Conservation (phyloP, 2,797 vertebrate species). For the Neoniphon sammara region DNA sequence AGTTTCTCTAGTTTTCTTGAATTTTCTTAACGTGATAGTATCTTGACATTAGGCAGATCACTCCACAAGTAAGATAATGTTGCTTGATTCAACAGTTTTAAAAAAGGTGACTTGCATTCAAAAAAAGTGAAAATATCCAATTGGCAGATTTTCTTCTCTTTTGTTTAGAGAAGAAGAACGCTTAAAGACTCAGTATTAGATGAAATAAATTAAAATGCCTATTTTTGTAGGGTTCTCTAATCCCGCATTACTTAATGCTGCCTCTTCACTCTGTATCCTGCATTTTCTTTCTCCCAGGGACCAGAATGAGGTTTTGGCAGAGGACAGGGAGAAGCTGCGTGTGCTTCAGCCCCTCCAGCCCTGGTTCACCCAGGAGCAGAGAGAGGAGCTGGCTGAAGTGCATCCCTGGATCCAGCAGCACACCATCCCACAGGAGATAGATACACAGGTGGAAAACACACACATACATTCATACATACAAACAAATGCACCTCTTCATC, state of each 20-base stretch:
- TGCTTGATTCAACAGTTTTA: not conserved
- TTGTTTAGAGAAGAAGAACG: too few species aligned
- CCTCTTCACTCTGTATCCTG: not conserved
- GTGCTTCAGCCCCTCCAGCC: constrained; percentile 86
- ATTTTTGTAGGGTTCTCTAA: too few species aligned
- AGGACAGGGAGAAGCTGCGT: constrained; percentile 87
- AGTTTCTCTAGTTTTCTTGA: too few species aligned
- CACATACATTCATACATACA: not conserved
- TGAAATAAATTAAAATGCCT: too few species aligned
- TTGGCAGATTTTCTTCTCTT: not conserved
- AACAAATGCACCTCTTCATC: not conserved
- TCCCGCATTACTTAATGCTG: constrained; percentile 6
- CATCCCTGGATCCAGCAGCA: constrained; percentile 87
- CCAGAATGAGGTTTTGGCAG: constrained; percentile 84
- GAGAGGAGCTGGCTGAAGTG: constrained; percentile 86
- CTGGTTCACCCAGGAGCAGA: constrained; percentile 86
- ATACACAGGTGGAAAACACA: constrained; percentile 77
- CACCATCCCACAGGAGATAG: constrained; percentile 81
- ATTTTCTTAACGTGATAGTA: too few species aligned
- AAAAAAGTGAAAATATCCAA: not conserved
- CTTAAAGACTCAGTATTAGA: too few species aligned
- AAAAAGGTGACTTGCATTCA: not conserved
- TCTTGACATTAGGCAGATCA: not conserved
- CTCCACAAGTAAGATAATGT: not conserved
- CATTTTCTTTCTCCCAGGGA: constrained; percentile 72